Evolutionary conservation across 2,888 invertebrate species (phyloP).

Genomic region (Coelinius sp.): DNA sequence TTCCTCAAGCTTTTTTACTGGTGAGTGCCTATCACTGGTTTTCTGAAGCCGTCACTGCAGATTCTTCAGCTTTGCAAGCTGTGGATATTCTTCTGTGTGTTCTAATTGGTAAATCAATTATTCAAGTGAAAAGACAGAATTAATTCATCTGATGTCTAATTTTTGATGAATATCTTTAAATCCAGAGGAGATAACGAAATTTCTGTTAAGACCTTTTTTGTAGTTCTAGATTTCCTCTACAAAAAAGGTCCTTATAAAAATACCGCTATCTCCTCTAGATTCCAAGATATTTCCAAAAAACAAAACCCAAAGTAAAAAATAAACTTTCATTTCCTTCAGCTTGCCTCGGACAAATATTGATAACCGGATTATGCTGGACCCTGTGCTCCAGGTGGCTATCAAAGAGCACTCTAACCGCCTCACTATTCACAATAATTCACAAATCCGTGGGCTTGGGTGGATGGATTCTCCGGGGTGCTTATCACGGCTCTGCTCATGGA

Average conservation of each 20-base stretch:
- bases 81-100: slow-evolving; percentile 65
- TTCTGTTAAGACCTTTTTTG: too few relatives aligned
- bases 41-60: slow-evolving; percentile 65
- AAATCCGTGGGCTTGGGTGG: slow-evolving; percentile 67
- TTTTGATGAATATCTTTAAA: too few relatives aligned
- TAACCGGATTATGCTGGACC: slow-evolving; percentile 65
- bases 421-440: slow-evolving; percentile 65
- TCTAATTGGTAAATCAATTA: slow-evolving; percentile 59
- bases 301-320: neutral
- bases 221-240: neutral
- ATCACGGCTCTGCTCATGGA: slow-evolving; percentile 63
- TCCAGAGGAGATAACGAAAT: too few relatives aligned
- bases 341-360: slow-evolving; percentile 62
- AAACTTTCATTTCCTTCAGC: slow-evolving; percentile 49
- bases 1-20: slow-evolving; percentile 59
- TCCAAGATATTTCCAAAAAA: too few relatives aligned
- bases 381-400: slow-evolving; percentile 65
- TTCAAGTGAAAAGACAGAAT: neutral
- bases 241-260: too few relatives aligned
- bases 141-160: too few relatives aligned
- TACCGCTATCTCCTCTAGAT: too few relatives aligned
- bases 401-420: slow-evolving; percentile 59
- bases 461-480: slow-evolving; percentile 65
- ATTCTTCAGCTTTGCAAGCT: slow-evolving; percentile 64
- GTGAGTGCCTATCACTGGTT: slow-evolving; percentile 67